A percentile compares a stretch with the other conserved stretches of the same genome.
These are phyloP conservation scores for Dugesia japonica DNA, from an alignment of 2,888 invertebrate species.

Conservation along the genomic window DNA sequence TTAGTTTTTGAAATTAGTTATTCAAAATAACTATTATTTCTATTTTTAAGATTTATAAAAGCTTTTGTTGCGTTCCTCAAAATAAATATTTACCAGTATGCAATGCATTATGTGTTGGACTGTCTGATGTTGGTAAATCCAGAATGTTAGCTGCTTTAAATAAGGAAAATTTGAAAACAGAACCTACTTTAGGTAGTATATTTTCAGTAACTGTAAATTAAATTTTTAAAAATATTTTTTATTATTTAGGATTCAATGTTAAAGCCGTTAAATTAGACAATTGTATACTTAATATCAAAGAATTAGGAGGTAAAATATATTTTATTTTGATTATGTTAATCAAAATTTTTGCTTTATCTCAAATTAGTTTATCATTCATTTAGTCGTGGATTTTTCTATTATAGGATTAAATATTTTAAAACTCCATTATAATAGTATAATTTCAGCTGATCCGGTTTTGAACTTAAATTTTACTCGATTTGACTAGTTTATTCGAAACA, in stretches of 20 bases:
- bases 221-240: neutral
- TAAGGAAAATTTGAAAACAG: constrained; percentile 40
- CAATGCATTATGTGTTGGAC: constrained; percentile 41
- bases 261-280: constrained; percentile 43
- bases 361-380: no score
- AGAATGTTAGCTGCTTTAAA: constrained; percentile 40
- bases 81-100: constrained; percentile 40
- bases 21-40: neutral
- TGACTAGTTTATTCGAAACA: no score
- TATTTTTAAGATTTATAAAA: constrained; percentile 10
- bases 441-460: no score
- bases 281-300: constrained; percentile 45
- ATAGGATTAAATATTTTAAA: no score
- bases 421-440: no score
- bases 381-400: no score
- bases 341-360: no score
- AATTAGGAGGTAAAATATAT: constrained; percentile 45
- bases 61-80: neutral
- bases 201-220: neutral
- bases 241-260: constrained; percentile 43
- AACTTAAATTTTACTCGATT: no score
- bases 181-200: constrained; percentile 12
- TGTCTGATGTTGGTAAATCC: constrained; percentile 42
- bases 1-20: no score
- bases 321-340: neutral